A percentile compares a stretch with the other conserved stretches of the same genome.
Conservation (phyloP, 2,797 vertebrate species). For the Spizella passerina region DNA sequence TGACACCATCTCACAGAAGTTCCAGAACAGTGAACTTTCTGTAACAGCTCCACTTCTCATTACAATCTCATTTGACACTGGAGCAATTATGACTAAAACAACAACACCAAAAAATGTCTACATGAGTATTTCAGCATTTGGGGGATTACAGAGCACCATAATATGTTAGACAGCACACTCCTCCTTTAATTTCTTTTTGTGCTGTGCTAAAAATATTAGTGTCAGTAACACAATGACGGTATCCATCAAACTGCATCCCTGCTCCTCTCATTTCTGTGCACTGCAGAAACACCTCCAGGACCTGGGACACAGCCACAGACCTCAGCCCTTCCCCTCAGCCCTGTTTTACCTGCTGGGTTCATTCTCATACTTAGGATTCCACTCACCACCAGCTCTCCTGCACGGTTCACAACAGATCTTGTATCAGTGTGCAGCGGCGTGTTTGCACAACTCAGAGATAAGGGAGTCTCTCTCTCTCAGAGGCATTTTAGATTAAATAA, state of each 20-base stretch:
- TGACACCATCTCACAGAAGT: conserved; percentile 47
- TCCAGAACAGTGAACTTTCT: conserved; percentile 56
- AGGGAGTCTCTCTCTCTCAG: conserved; percentile 26
- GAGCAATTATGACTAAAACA: conserved; percentile 53
- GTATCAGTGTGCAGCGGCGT: not conserved
- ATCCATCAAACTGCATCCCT: not conserved
- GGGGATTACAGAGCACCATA: not conserved
- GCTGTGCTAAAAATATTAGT: not conserved
- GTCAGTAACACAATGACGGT: not conserved
- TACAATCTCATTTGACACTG: conserved; percentile 43
- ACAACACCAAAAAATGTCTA: not conserved
- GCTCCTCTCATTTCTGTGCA: not conserved
- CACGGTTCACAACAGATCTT: not conserved
- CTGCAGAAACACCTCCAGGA: not conserved
- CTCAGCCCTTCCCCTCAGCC: not conserved
- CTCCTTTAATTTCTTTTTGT: not conserved
- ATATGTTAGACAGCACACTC: not conserved
- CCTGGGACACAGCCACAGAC: not conserved
- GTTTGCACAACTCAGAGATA: conserved; percentile 45
- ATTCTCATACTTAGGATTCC: conserved; percentile 42
- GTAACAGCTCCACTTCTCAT: conserved; percentile 49
- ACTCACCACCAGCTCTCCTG: not conserved
- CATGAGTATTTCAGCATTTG: conserved; percentile 18
- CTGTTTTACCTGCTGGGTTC: not conserved
- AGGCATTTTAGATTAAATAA: conserved; percentile 54